Conservation (phyloP, 1,140 invertebrate genomes). For the Bombus affinis region DNA sequence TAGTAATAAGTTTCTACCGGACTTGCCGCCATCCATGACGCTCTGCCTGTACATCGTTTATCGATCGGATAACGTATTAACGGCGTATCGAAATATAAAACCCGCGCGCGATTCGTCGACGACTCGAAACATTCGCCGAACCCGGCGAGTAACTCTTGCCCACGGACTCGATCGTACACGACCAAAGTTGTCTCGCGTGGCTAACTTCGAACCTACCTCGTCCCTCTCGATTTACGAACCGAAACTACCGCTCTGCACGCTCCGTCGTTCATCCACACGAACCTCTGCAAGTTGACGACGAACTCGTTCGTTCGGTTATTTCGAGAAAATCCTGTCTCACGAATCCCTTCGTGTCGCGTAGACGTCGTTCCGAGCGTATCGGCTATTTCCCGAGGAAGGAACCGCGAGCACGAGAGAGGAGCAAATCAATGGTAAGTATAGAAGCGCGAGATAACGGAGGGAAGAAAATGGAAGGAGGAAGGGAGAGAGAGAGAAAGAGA, state of each 20-base stretch:
- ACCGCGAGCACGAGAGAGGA: slow-evolving; percentile 10
- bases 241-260: background rate
- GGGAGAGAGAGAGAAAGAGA: slow-evolving; percentile 30
- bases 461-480: slow-evolving; percentile 46
- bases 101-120: slow-evolving; percentile 39
- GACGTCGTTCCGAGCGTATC: background rate
- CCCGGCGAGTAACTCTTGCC: slow-evolving; percentile 64
- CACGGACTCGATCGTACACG: background rate
- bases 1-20: slow-evolving; percentile 67
- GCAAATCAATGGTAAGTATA: slow-evolving; percentile 47
- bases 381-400: background rate
- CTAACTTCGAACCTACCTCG: background rate
- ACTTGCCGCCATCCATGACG: slow-evolving; percentile 62
- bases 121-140: slow-evolving; percentile 62
- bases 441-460: slow-evolving; percentile 37
- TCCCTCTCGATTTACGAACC: background rate
- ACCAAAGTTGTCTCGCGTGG: background rate
- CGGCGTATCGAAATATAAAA: slow-evolving; percentile 67
- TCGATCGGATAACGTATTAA: slow-evolving; percentile 69
- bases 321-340: background rate
- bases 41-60: slow-evolving; percentile 60
- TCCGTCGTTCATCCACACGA: background rate
- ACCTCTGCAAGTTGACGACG: background rate
- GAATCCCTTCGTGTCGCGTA: background rate
- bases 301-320: background rate